Conservation (phyloP, 2,797 vertebrate species). For the Linurgus olivaceus region DNA sequence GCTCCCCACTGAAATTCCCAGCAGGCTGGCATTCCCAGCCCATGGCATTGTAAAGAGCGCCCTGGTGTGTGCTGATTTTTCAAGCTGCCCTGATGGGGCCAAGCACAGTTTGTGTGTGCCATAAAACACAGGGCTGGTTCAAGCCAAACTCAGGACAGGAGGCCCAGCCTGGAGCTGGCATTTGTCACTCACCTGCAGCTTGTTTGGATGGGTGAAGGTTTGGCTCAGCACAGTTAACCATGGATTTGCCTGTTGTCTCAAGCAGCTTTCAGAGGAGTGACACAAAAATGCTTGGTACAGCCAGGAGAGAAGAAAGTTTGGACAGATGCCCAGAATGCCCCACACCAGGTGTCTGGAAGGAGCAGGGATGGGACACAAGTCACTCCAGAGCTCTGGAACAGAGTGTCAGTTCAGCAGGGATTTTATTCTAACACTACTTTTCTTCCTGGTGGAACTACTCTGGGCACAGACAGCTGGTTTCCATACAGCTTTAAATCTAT, state of each 20-base stretch:
- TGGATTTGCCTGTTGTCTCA: background rate
- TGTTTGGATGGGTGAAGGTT: background rate
- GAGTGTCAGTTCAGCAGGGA: background rate
- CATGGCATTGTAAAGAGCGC: background rate
- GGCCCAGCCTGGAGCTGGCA: background rate
- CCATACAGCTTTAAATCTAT: background rate
- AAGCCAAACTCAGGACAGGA: accelerated
- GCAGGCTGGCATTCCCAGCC: background rate
- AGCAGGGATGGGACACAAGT: background rate
- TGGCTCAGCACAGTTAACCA: background rate
- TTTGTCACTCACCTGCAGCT: background rate
- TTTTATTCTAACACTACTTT: background rate
- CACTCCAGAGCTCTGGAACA: background rate
- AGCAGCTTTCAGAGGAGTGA: background rate
- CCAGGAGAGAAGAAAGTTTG: background rate
- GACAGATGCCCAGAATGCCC: background rate
- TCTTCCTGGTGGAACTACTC: background rate
- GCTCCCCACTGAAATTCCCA: background rate
- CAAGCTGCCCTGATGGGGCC: background rate
- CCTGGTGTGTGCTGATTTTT: background rate
- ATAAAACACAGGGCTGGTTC: background rate
- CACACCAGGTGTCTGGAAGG: background rate
- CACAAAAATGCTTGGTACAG: background rate
- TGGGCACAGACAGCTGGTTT: background rate
- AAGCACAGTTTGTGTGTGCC: background rate